These are phyloP conservation scores for Phoxinus phoxinus DNA, from an alignment of 2,113 vertebrate genomes.

Conservation along the genomic window DNA sequence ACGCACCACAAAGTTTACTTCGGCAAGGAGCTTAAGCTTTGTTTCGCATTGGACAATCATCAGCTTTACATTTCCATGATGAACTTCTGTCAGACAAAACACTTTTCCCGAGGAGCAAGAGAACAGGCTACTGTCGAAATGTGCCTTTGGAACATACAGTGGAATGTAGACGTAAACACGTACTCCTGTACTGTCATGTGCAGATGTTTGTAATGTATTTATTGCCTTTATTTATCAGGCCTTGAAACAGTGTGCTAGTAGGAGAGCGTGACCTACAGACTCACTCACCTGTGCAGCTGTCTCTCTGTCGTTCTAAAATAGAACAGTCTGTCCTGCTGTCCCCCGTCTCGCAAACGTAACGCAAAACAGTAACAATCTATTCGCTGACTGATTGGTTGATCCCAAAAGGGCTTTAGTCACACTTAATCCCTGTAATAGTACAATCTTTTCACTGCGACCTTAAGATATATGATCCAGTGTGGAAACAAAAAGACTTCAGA, in stretches of 20 bases:
- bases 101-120: slow-evolving; percentile 61
- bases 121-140: slow-evolving; percentile 75
- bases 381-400: background rate
- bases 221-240: slow-evolving; percentile 77
- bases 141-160: slow-evolving; percentile 79
- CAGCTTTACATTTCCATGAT: slow-evolving; percentile 27
- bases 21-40: background rate
- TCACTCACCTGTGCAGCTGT: slow-evolving; percentile 35
- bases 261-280: background rate
- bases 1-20: background rate
- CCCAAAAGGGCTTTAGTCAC: background rate
- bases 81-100: slow-evolving; percentile 56
- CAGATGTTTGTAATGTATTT: slow-evolving; percentile 67
- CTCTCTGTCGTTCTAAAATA: slow-evolving; percentile 25
- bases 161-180: slow-evolving; percentile 76
- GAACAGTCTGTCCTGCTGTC: background rate
- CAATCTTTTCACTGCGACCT: background rate
- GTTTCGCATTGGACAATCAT: background rate
- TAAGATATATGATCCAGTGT: too few relatives aligned
- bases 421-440: background rate
- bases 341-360: background rate
- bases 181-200: slow-evolving; percentile 73
- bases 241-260: slow-evolving; percentile 19
- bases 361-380: slow-evolving; percentile 2
- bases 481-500: background rate